Percentiles rank a stretch among this genome's conserved stretches.
Conservation (phyloP, 37 sponge, comb jelly and placozoan species). For the Theonella swinhoei region DNA sequence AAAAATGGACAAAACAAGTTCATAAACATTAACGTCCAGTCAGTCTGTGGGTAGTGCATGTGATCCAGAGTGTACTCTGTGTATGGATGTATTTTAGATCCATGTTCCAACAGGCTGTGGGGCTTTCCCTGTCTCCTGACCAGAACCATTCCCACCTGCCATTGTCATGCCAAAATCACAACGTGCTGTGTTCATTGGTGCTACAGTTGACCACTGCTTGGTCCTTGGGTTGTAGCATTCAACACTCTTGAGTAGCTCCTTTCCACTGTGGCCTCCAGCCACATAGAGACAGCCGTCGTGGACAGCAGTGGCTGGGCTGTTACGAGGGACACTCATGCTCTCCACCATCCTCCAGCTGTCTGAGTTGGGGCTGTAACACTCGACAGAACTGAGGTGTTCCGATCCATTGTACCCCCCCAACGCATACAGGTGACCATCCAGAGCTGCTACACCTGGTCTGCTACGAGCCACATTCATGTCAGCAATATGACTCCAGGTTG, state of each 20-base stretch:
- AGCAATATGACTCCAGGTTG: slow-evolving; percentile 14
- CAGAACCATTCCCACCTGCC: not conserved
- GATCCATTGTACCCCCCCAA: slow-evolving; percentile 47
- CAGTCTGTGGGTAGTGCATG: too few species aligned
- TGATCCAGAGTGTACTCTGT: too few species aligned
- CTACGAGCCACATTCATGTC: slow-evolving; percentile 39
- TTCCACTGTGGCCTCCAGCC: slow-evolving; percentile 50
- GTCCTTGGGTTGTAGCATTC: slow-evolving; percentile 22
- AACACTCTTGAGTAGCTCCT: slow-evolving; percentile 3
- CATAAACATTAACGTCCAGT: too few species aligned
- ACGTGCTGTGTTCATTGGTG: slow-evolving; percentile 14
- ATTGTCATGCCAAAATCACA: slow-evolving; percentile 39
- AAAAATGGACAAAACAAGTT: too few species aligned
- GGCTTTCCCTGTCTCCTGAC: not conserved
- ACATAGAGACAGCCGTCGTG: not conserved
- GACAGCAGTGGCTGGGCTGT: slow-evolving; percentile 33
- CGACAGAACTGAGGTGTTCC: slow-evolving; percentile 21
- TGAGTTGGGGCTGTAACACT: slow-evolving; percentile 26
- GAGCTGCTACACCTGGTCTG: slow-evolving; percentile 33
- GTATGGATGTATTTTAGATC: too few species aligned
- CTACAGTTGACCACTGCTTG: slow-evolving; percentile 1
- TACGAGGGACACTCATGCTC: slow-evolving; percentile 30
- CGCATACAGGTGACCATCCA: slow-evolving; percentile 28
- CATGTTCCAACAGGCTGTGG: slow-evolving; percentile 11
- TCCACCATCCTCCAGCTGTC: slow-evolving; percentile 34